Evolutionary conservation across 2,797 vertebrate genomes (phyloP).

Genomic region (Carduelis carduelis): DNA sequence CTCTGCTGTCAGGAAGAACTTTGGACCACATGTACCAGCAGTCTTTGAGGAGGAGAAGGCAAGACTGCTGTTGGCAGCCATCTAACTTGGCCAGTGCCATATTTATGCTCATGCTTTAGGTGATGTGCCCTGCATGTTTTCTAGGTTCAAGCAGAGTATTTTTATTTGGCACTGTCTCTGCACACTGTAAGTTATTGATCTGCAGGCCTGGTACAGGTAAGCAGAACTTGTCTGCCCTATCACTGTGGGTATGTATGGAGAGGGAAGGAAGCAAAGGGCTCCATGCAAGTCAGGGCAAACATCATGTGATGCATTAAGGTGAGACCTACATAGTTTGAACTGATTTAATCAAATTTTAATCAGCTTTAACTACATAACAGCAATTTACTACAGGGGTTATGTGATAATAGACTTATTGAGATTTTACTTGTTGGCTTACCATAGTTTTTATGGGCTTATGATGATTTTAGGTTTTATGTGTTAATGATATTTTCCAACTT

Average conservation of each 20-base stretch:
- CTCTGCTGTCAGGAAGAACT: not conserved
- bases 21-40: not conserved
- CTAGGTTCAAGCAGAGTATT: not conserved
- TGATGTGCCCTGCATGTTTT: not conserved
- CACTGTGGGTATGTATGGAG: not conserved
- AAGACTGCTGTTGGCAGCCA: not conserved
- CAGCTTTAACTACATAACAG: conserved; percentile 16
- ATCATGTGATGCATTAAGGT: not conserved
- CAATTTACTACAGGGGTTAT: conserved; percentile 36
- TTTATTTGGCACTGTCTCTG: not conserved
- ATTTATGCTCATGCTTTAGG: not conserved
- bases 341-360: conserved; percentile 51
- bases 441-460: conserved; percentile 25
- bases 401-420: not conserved
- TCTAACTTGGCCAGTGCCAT: not conserved
- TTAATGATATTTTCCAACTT: conserved; percentile 6
- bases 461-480: conserved; percentile 2
- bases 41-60: not conserved
- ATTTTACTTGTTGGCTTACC: not conserved
- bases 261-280: not conserved
- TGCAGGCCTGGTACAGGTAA: not conserved
- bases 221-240: not conserved
- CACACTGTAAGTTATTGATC: not conserved
- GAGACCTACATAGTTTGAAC: not conserved
- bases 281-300: not conserved